Base-by-base conservation (phyloP, 23 tunicate species). In the Halocynthia aurantium region DNA sequence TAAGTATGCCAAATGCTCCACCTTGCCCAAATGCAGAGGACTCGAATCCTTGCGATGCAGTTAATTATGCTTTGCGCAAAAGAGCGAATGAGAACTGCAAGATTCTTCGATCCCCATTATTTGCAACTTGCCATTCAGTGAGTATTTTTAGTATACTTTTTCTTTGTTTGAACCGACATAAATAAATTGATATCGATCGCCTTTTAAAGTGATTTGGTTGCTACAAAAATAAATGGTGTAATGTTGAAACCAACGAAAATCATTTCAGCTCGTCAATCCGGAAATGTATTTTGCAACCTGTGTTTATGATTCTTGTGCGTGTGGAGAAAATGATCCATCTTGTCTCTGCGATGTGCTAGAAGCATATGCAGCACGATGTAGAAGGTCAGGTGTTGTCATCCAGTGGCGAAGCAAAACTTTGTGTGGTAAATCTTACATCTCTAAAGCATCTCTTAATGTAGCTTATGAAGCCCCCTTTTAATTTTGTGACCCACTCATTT, bases 341-440 rank as follows among this genome's bases (percentile, higher is more conserved):
- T 88, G 95, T 61, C 19, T 83, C 20, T 88, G 95, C 56, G 88
- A 84, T 62, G 88, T 66, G 11, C 13, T 88, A 15, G 95, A 88
- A 67, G 95, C 95, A 22, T 88, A 88, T 75, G 95, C 95, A 10
- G 84, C 95, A 13, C 84, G 83, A 60, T 88, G 95, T 72, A 79
- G 88, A 53, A 72, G 88, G 61, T 69, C 88, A 49, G 88, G 95
- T 10, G 87, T 88, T 19, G 65, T 73, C 2, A 15, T 88, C 8
- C 20, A 31, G 18, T 88, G 95, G 95, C 50, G 95, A 21, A 77
- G 83, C 22, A 15, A 44, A 11, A 12, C 75, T 58, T 51, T 82
- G 20, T 82, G 87, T 57, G 79, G 87, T 72, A 50, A 62, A 82
- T 52, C 19, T 13, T 58, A 13, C 17, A 13, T 58, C 63, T 13